phyloP scores from a whole-genome alignment of 1,140 invertebrate species.

The Samia ricini region DNA sequence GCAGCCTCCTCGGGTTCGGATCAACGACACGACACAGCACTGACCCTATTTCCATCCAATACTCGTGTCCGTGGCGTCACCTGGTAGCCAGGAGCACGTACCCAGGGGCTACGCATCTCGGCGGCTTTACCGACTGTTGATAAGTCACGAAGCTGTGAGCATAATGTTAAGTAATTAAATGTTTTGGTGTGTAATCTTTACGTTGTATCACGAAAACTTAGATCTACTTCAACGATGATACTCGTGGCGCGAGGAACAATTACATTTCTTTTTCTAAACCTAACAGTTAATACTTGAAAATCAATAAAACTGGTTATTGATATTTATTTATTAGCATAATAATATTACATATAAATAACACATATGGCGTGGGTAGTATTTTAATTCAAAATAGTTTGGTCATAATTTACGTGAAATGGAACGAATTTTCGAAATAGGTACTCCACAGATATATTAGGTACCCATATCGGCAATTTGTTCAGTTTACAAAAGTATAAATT shows the following conservation, averaged over 20 bases:
- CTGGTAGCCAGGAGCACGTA: slow-evolving; percentile 58
- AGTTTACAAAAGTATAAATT: no score
- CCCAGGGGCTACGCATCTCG: slow-evolving; percentile 60
- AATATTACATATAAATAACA: neutral
- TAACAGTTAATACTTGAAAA: neutral
- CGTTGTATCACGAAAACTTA: neutral
- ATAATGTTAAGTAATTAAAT: slow-evolving; percentile 7
- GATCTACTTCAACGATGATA: neutral
- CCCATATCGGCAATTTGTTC: no score
- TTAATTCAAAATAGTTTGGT: neutral
- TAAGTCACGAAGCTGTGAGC: slow-evolving; percentile 14
- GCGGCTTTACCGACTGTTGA: slow-evolving; percentile 28
- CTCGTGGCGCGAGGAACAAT: neutral
- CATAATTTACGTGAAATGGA: neutral
- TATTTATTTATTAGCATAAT: neutral
- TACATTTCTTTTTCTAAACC: neutral
- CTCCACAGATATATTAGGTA: no score
- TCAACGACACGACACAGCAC: slow-evolving; percentile 70
- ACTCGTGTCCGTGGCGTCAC: slow-evolving; percentile 59
- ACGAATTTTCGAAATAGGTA: neutral
- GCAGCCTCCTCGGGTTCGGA: slow-evolving; percentile 51
- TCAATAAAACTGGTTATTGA: neutral
- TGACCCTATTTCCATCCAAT: slow-evolving; percentile 68
- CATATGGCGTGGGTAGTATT: neutral
- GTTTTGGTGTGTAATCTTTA: neutral